phyloP scores from a whole-genome alignment of 1,140 invertebrate genomes.

The Lepidotrigona ventralis region DNA sequence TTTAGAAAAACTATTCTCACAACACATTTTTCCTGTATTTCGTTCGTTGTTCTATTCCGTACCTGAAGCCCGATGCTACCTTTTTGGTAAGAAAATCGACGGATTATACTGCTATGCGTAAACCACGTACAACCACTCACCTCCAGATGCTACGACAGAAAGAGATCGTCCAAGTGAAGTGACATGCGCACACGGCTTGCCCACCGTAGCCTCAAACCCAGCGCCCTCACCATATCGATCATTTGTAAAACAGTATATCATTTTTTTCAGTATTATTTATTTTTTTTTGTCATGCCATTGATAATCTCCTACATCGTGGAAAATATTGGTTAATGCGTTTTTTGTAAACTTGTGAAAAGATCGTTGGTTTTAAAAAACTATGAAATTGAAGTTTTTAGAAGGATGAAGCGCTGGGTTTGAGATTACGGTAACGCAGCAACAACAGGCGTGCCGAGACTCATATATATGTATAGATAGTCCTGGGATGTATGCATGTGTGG shows the following conservation, averaged over 20 bases:
- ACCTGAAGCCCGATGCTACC: slow-evolving; percentile 72
- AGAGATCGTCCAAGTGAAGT: slow-evolving; percentile 77
- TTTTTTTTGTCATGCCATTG: neutral
- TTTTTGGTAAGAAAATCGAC: slow-evolving; percentile 59
- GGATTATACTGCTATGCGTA: slow-evolving; percentile 66
- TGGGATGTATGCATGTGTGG: slow-evolving; percentile 31
- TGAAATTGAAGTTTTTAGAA: slow-evolving; percentile 35
- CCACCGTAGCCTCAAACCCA: slow-evolving; percentile 62
- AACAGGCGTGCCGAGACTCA: slow-evolving; percentile 60
- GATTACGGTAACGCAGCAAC: slow-evolving; percentile 67
- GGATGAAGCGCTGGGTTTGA: slow-evolving; percentile 64
- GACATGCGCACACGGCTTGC: slow-evolving; percentile 77
- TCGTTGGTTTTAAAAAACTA: neutral
- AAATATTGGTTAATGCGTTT: neutral
- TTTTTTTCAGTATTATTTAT: neutral
- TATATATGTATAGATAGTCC: slow-evolving; percentile 36
- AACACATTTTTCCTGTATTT: slow-evolving; percentile 61
- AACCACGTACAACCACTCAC: slow-evolving; percentile 79
- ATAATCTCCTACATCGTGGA: neutral
- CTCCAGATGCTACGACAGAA: slow-evolving; percentile 82
- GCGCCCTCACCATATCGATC: slow-evolving; percentile 60
- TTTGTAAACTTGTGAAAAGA: neutral
- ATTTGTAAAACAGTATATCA: slow-evolving; percentile 6
- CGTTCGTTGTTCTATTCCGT: slow-evolving; percentile 65
- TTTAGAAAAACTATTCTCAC: slow-evolving; percentile 67